Evolutionary conservation across 2,113 vertebrate species (phyloP).

Genomic region (Pseudorasbora parva): DNA sequence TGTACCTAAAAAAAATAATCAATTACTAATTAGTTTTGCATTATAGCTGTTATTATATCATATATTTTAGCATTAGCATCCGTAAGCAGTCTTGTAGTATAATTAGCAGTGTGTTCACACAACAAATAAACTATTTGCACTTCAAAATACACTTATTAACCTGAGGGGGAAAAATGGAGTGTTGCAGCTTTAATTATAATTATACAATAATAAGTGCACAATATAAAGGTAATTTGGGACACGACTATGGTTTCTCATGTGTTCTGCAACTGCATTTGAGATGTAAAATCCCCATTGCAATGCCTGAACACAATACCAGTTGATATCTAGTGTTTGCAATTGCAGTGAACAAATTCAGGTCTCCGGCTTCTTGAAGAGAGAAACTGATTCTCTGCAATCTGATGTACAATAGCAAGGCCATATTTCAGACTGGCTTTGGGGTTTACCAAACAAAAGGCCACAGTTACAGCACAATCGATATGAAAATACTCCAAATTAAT

Average conservation of each 20-base stretch:
- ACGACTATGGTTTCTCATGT: too few relatives aligned
- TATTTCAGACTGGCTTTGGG: constrained; percentile 40
- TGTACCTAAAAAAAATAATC: neutral
- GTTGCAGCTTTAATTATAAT: too few relatives aligned
- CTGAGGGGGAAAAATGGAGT: too few relatives aligned
- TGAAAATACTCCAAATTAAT: constrained; percentile 61
- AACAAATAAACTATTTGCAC: too few relatives aligned
- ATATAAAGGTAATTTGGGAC: too few relatives aligned
- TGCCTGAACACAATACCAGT: neutral
- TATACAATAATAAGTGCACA: too few relatives aligned
- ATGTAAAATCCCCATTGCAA: neutral
- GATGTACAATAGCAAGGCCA: constrained; percentile 39
- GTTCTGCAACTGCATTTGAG: too few relatives aligned
- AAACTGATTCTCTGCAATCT: constrained; percentile 33
- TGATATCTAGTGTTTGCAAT: neutral
- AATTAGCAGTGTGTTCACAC: too few relatives aligned
- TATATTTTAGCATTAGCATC: neutral
- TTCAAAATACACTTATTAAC: too few relatives aligned
- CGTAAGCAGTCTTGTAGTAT: too few relatives aligned
- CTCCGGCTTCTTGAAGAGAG: neutral
- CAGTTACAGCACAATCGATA: constrained; percentile 56
- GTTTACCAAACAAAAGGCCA: constrained; percentile 51
- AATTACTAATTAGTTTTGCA: neutral
- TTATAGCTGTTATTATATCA: neutral
- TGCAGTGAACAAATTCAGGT: neutral